These are phyloP conservation scores for Alethe castanea DNA, from an alignment of 2,113 vertebrate genomes.

Conservation along the genomic window DNA sequence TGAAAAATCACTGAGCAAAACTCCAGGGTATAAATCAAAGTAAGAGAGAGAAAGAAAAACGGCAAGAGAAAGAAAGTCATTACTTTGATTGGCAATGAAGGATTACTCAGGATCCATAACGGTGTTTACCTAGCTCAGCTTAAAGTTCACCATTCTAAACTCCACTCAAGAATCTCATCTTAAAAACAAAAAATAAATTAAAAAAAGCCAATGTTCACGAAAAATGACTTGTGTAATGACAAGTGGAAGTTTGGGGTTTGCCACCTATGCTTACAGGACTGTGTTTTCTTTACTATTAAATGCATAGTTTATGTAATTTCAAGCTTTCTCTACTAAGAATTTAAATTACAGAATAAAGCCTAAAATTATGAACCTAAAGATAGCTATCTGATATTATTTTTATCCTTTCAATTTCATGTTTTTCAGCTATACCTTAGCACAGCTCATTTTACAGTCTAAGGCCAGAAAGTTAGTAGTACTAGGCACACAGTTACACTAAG, in stretches of 20 bases:
- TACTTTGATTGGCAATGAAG: conserved; percentile 54
- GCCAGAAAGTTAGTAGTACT: not conserved
- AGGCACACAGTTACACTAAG: conserved; percentile 2
- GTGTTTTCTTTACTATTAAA: not conserved
- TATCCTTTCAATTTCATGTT: not conserved
- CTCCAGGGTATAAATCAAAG: conserved; percentile 61
- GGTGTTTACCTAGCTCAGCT: conserved; percentile 17
- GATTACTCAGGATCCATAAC: conserved; percentile 29
- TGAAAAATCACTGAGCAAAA: conserved; percentile 53
- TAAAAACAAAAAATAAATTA: not conserved
- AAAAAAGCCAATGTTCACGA: not conserved
- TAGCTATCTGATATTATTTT: not conserved
- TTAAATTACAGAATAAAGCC: not conserved
- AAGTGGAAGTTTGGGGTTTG: not conserved
- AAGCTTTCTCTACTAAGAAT: not conserved
- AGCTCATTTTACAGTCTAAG: not conserved
- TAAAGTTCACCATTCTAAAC: conserved; percentile 11
- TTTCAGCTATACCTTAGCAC: not conserved
- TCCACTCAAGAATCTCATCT: not conserved
- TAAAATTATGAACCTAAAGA: not conserved
- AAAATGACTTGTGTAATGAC: not conserved
- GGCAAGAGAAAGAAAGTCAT: not conserved
- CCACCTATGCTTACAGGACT: not conserved
- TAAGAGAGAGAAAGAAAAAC: conserved; percentile 40
- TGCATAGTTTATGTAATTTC: not conserved